Evolutionary conservation across 2,888 invertebrate genomes (phyloP).

Genomic region (Melinopterus prodromus): DNA sequence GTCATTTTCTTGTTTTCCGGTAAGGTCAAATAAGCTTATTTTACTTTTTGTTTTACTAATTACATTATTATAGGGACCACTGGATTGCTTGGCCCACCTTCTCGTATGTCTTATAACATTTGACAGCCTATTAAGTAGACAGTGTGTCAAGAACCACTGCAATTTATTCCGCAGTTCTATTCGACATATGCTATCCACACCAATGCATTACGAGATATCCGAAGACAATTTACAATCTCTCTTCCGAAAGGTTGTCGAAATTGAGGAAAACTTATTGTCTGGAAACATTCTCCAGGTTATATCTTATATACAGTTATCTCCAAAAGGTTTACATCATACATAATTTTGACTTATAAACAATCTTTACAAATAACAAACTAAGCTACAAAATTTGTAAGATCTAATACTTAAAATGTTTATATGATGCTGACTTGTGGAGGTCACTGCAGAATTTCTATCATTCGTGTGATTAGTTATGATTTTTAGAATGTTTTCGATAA

Average conservation of each 20-base stretch:
- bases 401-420: neutral
- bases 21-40: slow-evolving; percentile 40
- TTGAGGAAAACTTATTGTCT: slow-evolving; percentile 72
- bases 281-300: slow-evolving; percentile 77
- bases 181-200: slow-evolving; percentile 72
- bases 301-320: neutral
- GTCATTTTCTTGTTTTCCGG: slow-evolving; percentile 54
- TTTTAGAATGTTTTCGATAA: slow-evolving; percentile 54
- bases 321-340: too few species aligned
- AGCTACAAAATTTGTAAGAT: too few species aligned
- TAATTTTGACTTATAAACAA: too few species aligned
- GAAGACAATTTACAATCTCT: slow-evolving; percentile 72
- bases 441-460: neutral
- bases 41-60: neutral
- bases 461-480: neutral
- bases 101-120: slow-evolving; percentile 72
- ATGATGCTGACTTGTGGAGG: neutral
- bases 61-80: slow-evolving; percentile 54
- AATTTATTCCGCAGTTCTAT: slow-evolving; percentile 78
- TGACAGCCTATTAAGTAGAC: slow-evolving; percentile 71
- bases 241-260: slow-evolving; percentile 73
- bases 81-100: slow-evolving; percentile 71
- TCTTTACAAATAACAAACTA: too few species aligned
- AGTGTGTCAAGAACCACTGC: slow-evolving; percentile 75
- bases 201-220: slow-evolving; percentile 67